phyloP scores from a whole-genome alignment of 2,888 invertebrate species.

The Eupeodes latifasciatus region DNA sequence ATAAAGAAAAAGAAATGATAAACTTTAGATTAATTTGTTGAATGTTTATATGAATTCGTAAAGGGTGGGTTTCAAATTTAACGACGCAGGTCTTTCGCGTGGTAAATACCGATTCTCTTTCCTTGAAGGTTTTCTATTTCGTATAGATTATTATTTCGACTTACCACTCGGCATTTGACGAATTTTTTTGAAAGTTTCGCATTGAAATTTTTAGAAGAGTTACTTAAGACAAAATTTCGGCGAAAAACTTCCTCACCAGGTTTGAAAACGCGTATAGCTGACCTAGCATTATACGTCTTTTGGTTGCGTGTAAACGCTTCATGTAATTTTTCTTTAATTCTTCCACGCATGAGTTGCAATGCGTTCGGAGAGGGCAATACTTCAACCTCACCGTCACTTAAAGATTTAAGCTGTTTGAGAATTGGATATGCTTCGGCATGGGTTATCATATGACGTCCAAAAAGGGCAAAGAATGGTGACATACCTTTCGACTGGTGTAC shows the following conservation, averaged over 20 bases:
- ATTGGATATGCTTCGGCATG: background rate
- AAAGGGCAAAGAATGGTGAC: background rate
- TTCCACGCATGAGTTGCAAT: background rate
- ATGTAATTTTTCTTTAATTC: background rate
- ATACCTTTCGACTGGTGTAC: background rate
- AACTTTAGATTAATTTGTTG: too few relatives aligned
- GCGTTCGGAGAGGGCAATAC: background rate
- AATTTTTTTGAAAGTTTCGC: conserved; percentile 4
- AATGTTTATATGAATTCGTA: too few relatives aligned
- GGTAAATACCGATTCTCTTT: background rate
- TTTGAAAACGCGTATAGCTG: background rate
- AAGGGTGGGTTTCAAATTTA: background rate
- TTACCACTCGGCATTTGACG: background rate
- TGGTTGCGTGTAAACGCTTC: background rate
- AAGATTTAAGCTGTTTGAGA: background rate
- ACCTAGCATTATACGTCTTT: background rate
- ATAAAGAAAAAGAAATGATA: too few relatives aligned
- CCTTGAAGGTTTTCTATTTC: background rate
- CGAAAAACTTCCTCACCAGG: background rate
- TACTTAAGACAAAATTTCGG: background rate
- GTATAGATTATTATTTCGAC: background rate
- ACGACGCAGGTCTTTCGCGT: conserved; percentile 3
- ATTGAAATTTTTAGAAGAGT: background rate
- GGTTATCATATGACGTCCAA: background rate
- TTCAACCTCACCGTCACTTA: background rate